Evolutionary conservation across 1,140 invertebrate genomes (phyloP).

Genomic region (Sarcophaga peregrina): DNA sequence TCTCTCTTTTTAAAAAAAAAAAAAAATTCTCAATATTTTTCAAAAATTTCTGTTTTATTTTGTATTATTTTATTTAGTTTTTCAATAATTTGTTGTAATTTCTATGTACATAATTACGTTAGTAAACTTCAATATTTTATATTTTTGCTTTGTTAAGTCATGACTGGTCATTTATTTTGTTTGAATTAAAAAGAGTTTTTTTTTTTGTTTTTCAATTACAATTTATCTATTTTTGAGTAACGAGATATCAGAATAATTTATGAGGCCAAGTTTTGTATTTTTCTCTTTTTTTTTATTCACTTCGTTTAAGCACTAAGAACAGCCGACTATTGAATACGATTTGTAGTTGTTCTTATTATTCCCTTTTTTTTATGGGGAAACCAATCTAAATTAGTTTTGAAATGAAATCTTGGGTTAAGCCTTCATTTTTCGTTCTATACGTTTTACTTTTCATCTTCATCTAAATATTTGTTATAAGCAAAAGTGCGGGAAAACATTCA

Average conservation of each 20-base stretch:
- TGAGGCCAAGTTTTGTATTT: not conserved
- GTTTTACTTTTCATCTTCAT: not conserved
- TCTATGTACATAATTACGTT: not conserved
- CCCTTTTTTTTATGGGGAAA: not conserved
- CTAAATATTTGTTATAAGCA: not conserved
- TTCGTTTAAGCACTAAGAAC: not conserved
- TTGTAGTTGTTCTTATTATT: not conserved
- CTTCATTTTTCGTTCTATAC: not conserved
- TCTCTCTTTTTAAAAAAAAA: too few species aligned
- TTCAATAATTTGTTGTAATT: not conserved
- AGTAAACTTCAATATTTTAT: not conserved
- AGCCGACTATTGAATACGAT: not conserved
- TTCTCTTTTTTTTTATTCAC: not conserved
- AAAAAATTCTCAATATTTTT: too few species aligned
- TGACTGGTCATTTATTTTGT: not conserved
- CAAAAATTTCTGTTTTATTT: too few species aligned
- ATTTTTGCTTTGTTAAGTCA: not conserved
- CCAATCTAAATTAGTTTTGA: constrained; percentile 27
- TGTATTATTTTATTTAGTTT: too few species aligned
- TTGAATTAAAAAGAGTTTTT: not conserved
- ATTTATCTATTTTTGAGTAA: not conserved
- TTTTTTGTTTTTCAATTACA: not conserved
- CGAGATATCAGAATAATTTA: constrained; percentile 25
- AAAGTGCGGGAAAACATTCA: constrained; percentile 2
- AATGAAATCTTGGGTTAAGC: constrained; percentile 16